phyloP scores from a whole-genome alignment of 2,113 vertebrate species.

The Elgaria multicarinata region DNA sequence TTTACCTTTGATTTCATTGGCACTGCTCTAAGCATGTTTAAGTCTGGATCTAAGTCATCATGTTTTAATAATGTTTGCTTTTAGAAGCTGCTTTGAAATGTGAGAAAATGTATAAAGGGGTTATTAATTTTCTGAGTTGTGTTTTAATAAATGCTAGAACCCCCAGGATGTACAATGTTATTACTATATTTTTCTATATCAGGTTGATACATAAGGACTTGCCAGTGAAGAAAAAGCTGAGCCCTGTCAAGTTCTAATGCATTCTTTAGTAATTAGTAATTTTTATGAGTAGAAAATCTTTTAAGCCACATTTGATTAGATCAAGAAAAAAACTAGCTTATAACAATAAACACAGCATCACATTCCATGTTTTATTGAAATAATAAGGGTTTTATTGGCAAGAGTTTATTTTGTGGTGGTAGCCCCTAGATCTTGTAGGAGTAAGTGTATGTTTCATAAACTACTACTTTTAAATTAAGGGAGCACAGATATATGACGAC shows the following conservation, averaged over 20 bases:
- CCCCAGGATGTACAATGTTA: slow-evolving; percentile 18
- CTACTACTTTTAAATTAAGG: slow-evolving; percentile 29
- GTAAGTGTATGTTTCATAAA: slow-evolving; percentile 33
- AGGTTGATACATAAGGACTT: background rate
- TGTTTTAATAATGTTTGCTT: slow-evolving; percentile 55
- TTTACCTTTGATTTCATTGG: no score
- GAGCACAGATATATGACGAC: slow-evolving; percentile 19
- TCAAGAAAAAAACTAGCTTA: slow-evolving; percentile 41
- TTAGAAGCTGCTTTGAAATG: slow-evolving; percentile 54
- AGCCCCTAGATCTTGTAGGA: slow-evolving; percentile 51
- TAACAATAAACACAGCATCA: slow-evolving; percentile 56
- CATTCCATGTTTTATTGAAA: slow-evolving; percentile 59
- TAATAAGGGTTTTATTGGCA: slow-evolving; percentile 49
- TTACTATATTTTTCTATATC: background rate
- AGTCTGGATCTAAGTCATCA: background rate
- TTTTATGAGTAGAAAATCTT: slow-evolving; percentile 48
- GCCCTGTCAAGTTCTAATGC: slow-evolving; percentile 41
- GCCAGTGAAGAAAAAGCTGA: background rate
- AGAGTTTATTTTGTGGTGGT: slow-evolving; percentile 31
- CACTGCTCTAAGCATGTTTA: no score
- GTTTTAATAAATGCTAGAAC: slow-evolving; percentile 45
- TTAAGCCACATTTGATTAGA: slow-evolving; percentile 53
- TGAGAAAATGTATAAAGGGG: slow-evolving; percentile 48
- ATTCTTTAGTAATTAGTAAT: slow-evolving; percentile 44
- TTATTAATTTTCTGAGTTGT: slow-evolving; percentile 60